Base-by-base conservation (phyloP, 1,140 invertebrate genomes). In the Oreohelix idahoensis region DNA sequence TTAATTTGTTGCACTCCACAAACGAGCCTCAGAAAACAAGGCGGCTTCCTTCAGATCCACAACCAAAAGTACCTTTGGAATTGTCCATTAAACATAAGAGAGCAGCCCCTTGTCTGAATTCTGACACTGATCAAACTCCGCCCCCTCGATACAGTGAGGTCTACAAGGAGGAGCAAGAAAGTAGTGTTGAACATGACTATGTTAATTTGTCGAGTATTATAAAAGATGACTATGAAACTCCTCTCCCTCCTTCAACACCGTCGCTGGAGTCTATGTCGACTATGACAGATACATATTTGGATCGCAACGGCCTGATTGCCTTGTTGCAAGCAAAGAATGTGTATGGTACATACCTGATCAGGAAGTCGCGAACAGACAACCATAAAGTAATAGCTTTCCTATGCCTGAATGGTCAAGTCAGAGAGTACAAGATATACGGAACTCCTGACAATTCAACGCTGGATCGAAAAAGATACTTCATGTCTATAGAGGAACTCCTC, bases 121-220 rank as follows among this genome's bases (percentile, higher is more conserved):
- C 36, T 4, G 71, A 73, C 11, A 8, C 36, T 20, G 2, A n/a
- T 26, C 32, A 39, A 58, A 29, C 36, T 15, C 36, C 36, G 11
- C 74, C 74, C 29, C 74, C 74, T 35, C 74, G 74, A 29, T 76
- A 76, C 45, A 76, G 74, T 23, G 74, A 76, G 11, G 74, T 76
- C 39, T 29, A 20, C 20, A 29, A 53, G 29, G 42, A 35, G 17
- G 36, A 45, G 32, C 15, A 1, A 10, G 42, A 36, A 35, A 13
- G 11, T 1, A 15, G 11, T 70, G 4, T 15, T 11, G 32, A 35
- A 15, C 38, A n/a, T 8, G 20, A 53, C 26, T 76, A 76, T 45
- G 74, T 53, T 29, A 76, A 76, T 51, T 29, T 51, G 10, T 35
- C 26, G 0, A 23, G 13, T 10, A 26, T 53, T 1, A 4, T 11